Percentiles rank a stretch among this genome's conserved stretches.
Conservation (phyloP, 2,888 invertebrate species). For the Azorinus chamasolen region DNA sequence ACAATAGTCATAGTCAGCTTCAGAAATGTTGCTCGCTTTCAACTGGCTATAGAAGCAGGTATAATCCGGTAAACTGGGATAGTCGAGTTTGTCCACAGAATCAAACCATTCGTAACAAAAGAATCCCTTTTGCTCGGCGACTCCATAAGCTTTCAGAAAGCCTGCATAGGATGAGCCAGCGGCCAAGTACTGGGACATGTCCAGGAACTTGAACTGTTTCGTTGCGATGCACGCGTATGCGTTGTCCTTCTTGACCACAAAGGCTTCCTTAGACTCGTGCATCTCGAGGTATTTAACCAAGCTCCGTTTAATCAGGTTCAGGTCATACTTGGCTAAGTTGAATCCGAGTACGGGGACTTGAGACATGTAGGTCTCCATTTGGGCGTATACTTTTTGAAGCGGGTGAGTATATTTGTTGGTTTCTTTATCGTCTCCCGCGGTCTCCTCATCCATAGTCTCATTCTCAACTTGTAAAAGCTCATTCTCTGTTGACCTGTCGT, state of each 20-base stretch:
- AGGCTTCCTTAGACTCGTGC: conserved; percentile 6
- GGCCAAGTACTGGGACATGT: conserved; percentile 52
- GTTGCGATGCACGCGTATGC: conserved; percentile 37
- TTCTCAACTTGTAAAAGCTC: neutral
- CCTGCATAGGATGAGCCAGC: conserved; percentile 47
- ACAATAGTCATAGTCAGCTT: conserved; percentile 21
- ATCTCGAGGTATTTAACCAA: conserved; percentile 24
- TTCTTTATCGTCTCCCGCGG: neutral
- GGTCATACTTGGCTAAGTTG: conserved; percentile 55
- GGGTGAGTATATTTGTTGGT: conserved; percentile 9
- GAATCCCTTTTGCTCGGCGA: conserved; percentile 40
- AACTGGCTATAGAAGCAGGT: conserved; percentile 17
- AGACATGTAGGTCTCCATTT: conserved; percentile 9
- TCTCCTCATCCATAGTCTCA: neutral
- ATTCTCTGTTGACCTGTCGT: no score
- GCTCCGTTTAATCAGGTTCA: conserved; percentile 47
- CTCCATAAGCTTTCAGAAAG: conserved; percentile 55
- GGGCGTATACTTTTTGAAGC: conserved; percentile 14
- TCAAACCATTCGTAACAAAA: conserved; percentile 29
- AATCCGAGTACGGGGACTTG: conserved; percentile 45
- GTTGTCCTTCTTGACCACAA: conserved; percentile 47
- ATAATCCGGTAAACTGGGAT: neutral
- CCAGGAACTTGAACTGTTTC: conserved; percentile 36
- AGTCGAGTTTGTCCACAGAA: neutral
- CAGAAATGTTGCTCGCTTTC: neutral